Evolutionary conservation across 2,888 invertebrate genomes (phyloP), one percentile per base, ranked within the genome.

Genomic region (Argynnis bischoffii): DNA sequence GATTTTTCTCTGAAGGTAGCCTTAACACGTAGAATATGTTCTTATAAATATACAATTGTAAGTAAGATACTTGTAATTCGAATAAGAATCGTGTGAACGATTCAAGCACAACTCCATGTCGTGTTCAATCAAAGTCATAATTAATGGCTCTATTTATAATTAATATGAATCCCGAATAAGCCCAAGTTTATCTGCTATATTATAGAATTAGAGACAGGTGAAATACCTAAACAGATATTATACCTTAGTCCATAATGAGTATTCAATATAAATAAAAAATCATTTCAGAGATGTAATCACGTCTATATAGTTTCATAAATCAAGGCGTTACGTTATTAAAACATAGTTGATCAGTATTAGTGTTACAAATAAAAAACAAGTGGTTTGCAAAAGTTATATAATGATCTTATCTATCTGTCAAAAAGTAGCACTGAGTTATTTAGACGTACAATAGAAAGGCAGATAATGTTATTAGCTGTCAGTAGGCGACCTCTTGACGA

Each of bases 401-500:
- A 21, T 41, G 35, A 21, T 41, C 15, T 41, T 35, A 35, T 51
- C 35, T 51, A 14, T 51, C 18, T 21, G 16, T 41, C 18, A 18
- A 51, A 18, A 53, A 53, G 5, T 16, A 55, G 16, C 41, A 18
- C 50, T 63, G 60, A 63, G 64, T 18, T 55, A 61, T 46, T 51
- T 13, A 55, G 50, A 60, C 59, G 63, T 47, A 70, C 63, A 73
- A 69, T 64, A 64, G 70, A 72, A 72, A 76, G 72, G 74, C 71
- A 70, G 67, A 76, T 76, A 79, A 78, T 72, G 70, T 73, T 70
- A 72, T 71, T 74, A 76, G 73, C 71, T 84, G 81, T 82, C 80
- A 82, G 69, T 81, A 70, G 14, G 72, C 69, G 70, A 63, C 64
- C 64, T 74, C 67, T 79, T 18, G 80, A 82, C 77, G 79, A 66